Base-by-base conservation (phyloP, 2,888 invertebrate genomes). In the Ochropleura leucogaster region DNA sequence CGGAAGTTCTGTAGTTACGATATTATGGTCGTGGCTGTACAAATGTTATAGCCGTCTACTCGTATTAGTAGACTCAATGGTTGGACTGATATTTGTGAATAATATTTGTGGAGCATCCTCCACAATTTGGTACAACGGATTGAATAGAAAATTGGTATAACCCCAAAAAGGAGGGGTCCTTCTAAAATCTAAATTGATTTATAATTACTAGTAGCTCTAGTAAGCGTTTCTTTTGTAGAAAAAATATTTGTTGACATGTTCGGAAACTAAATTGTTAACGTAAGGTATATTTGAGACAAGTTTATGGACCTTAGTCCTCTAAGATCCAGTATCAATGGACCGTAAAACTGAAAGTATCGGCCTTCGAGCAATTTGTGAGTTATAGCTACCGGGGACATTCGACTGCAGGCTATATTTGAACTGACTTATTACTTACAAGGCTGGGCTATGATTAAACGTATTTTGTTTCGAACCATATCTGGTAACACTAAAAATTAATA, bases 331-430 rank as follows among this genome's bases (percentile, higher is more conserved):
- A 60, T 65, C 63, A 78, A 76, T 70, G 53, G 67, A 51, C 62
- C 64, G 60, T 76, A 70, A 84, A 83, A 53, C 72, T 73, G 77
- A 85, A 85, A 83, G 85, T 73, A 67, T 62, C 57, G 79, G 63
- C 83, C 83, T 85, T 83, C 82, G 47, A 55, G 12, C 62, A 69
- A 64, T 77, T 80, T 68, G 63, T 83, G 72, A 80, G 42, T 83
- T 64, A 72, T 74, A 49, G 44, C 63, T 69, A 67, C 72, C 69
- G 64, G 77, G 42, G 74, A 79, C 83, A 72, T 67, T 83, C 74
- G 40, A 70, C 6, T 66, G 72, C 47, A 40, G 64, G 30, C 57
- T 62, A 71, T 40, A 62, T 75, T 57, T 60, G 44, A 63, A 62
- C 55, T 14, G 59, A 82, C n/a, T 75, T 60, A 81, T 68, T 80